Conservation (phyloP, 2,888 invertebrate genomes). For the Ochropleura plecta region DNA sequence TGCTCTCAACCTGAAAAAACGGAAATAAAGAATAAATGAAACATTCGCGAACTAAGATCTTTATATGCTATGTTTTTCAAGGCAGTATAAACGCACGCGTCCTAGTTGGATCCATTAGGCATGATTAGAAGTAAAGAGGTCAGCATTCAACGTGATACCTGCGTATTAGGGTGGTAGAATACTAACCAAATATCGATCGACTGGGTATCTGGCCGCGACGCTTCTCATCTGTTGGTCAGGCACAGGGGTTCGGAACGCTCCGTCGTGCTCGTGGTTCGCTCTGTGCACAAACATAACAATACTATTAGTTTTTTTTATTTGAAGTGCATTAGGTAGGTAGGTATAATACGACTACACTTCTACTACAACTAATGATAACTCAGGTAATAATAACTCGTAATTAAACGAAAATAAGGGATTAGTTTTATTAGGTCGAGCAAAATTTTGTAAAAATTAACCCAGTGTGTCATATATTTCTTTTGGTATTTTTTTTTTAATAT, state of each 20-base stretch:
- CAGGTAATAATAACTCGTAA: not conserved
- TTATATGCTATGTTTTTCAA: not conserved
- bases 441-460: not conserved
- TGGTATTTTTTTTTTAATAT: too few relatives aligned
- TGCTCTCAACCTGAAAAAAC: conserved; percentile 84
- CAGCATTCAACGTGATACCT: not conserved
- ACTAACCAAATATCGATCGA: conserved; percentile 89
- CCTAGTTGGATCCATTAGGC: conserved; percentile 15
- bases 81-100: not conserved
- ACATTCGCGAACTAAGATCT: not conserved
- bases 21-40: not conserved
- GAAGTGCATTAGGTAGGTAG: not conserved
- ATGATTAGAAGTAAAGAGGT: conserved; percentile 21
- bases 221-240: conserved; percentile 88
- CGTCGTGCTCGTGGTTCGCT: conserved; percentile 76
- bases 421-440: not conserved
- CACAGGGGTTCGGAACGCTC: conserved; percentile 88
- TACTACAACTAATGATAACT: not conserved
- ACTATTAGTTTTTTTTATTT: conserved; percentile 13
- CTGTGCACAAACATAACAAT: conserved; percentile 71
- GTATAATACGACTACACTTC: not conserved
- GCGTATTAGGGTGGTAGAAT: conserved; percentile 16
- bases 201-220: conserved; percentile 79
- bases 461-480: not conserved
- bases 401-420: not conserved